Evolutionary conservation across 2,888 invertebrate species (phyloP), one percentile per base, ranked within the genome.

Genomic region (Lycocerus yunnanus): DNA sequence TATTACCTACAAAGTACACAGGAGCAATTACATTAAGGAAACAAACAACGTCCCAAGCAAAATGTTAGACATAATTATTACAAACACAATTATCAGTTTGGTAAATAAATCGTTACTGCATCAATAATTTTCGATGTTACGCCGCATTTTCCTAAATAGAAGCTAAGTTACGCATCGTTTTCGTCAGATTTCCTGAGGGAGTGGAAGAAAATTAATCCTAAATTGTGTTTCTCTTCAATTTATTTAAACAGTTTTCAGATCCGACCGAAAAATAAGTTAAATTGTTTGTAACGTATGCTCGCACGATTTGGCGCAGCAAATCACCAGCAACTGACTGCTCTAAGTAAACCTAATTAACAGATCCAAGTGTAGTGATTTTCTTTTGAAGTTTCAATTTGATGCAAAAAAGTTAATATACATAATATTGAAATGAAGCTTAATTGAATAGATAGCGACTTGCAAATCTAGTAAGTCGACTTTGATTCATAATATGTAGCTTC

Each of bases 381-480:
- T 43, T 27, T 43, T 5, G 1, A n/a, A n/a, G 6, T n/a, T n/a
- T 43, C 1, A n/a, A n/a, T 8, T 21, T 21, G 21, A 21, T 21
- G 9, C 8, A 21, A 21, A 21, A 8, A 21, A 21, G 9, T 8
- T 21, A 21, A 21, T 8, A 21, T 21, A 8, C 6, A 4, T 5
- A 24, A 27, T 43, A 43, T 43, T 6, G 43, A 43, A 43, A 43
- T 43, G 43, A 43, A 43, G 43, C 43, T 43, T 43, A 43, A 43
- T 43, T 43, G 43, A 43, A 43, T 27, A 24, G 27, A 58, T 15
- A 18, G 14, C 13, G 16, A 66, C 27, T 66, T 66, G 67, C 15
- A 67, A 43, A 43, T 67, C 43, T 43, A 16, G 15, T 67, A 68
- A 68, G 72, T 68, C 67, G 72, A 72, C 59, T 70, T 67, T 61